These are phyloP conservation scores for Daktulosphaira vitifoliae DNA, from an alignment of 1,140 invertebrate species.

Conservation along the genomic window DNA sequence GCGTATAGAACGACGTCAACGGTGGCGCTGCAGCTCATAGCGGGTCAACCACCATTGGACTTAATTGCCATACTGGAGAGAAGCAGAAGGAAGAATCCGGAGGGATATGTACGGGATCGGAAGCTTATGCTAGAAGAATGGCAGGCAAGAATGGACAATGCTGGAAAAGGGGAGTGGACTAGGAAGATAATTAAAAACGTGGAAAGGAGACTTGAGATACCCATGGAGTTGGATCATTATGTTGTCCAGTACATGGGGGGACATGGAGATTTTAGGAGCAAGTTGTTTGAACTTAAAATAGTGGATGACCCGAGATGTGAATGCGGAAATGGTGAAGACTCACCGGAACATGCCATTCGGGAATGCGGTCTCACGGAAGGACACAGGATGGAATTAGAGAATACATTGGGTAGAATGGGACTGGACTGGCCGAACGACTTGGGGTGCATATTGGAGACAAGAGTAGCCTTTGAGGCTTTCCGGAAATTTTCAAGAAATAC, in stretches of 20 bases:
- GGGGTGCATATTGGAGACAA: too few relatives aligned
- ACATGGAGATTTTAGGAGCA: not conserved
- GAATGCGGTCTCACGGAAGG: not conserved
- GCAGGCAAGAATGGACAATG: too few relatives aligned
- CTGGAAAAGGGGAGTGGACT: too few relatives aligned
- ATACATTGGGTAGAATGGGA: too few relatives aligned
- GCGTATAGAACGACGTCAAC: constrained; percentile 13
- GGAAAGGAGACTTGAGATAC: not conserved
- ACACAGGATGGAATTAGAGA: too few relatives aligned
- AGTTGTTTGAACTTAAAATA: not conserved
- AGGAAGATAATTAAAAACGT: too few relatives aligned
- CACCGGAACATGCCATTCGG: not conserved
- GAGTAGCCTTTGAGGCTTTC: too few relatives aligned
- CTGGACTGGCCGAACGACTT: too few relatives aligned
- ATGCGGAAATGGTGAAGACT: not conserved
- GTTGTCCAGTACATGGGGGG: not conserved
- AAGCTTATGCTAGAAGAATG: too few relatives aligned
- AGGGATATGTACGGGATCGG: too few relatives aligned
- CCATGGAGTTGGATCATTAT: too few relatives aligned
- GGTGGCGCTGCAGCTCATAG: not conserved
- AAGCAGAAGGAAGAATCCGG: not conserved
- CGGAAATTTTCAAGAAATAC: too few relatives aligned
- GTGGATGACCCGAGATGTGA: not conserved
- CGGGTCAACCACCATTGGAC: not conserved
- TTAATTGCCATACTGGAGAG: not conserved